These are phyloP conservation scores for Rhagoletis zephyria DNA, from an alignment of 1,140 invertebrate genomes.

Conservation along the genomic window DNA sequence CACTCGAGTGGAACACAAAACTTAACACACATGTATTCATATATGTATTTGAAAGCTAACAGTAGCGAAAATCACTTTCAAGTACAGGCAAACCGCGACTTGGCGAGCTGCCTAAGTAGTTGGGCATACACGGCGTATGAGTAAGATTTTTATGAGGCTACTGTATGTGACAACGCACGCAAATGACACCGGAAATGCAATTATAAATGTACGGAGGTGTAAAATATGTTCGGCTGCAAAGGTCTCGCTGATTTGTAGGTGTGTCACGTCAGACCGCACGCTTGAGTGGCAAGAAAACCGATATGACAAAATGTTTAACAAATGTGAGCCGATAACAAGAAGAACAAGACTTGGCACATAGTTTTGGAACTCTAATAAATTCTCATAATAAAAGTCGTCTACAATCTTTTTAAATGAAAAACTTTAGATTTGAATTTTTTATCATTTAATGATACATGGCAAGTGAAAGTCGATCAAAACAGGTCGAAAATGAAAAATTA, in stretches of 20 bases:
- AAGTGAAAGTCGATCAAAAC: too few species aligned
- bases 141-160: constrained; percentile 19
- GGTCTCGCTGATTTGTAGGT: too few species aligned
- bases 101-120: neutral
- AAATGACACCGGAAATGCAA: neutral
- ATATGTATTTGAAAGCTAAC: neutral
- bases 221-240: neutral
- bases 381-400: too few species aligned
- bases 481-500: too few species aligned
- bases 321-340: neutral
- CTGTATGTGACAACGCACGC: neutral
- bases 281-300: neutral
- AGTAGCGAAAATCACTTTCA: constrained; percentile 26
- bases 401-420: too few species aligned
- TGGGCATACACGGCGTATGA: constrained; percentile 10
- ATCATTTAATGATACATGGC: too few species aligned
- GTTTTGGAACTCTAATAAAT: too few species aligned
- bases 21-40: neutral
- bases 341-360: too few species aligned
- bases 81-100: neutral
- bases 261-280: too few species aligned
- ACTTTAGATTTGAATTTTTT: too few species aligned
- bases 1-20: neutral
- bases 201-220: neutral
- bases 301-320: neutral